A percentile compares a stretch with the other conserved stretches of the same genome.
Conservation (phyloP, 1,140 invertebrate species). For the Holotrichia oblita region DNA sequence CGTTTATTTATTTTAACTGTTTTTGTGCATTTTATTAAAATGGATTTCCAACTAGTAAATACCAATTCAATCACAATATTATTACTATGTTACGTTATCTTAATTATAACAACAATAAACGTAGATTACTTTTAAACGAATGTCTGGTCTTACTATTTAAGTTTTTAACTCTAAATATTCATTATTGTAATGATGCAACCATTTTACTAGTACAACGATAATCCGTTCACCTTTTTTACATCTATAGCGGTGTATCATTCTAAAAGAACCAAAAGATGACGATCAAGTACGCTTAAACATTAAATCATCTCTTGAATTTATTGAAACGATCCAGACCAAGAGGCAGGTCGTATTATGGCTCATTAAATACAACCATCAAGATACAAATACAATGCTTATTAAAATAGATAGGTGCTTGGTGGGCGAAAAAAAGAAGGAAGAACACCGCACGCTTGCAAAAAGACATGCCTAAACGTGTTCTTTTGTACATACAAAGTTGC, state of each 20-base stretch:
- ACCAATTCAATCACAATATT: no score
- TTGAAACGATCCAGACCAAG: slow-evolving; percentile 2
- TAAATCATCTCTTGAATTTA: slow-evolving; percentile 5
- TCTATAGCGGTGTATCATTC: neutral
- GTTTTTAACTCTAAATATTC: no score
- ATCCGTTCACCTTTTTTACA: no score
- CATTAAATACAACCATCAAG: slow-evolving; percentile 28
- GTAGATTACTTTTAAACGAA: no score
- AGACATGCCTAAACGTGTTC: neutral
- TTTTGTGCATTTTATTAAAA: no score
- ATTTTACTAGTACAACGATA: no score
- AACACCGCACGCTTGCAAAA: neutral
- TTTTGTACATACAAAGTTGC: neutral
- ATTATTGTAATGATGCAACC: no score
- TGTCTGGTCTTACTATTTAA: no score
- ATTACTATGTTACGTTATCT: no score
- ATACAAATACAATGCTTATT: slow-evolving; percentile 24
- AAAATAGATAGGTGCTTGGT: slow-evolving; percentile 24
- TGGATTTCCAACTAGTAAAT: no score
- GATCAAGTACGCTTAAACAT: neutral
- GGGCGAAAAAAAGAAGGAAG: neutral
- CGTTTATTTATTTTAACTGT: no score
- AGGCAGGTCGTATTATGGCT: slow-evolving; percentile 1
- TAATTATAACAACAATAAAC: no score
- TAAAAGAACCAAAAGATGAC: neutral